Percentiles rank a stretch among this genome's conserved stretches.
Conservation (phyloP, 1,140 invertebrate genomes). For the Zaprionus tsacasi region DNA sequence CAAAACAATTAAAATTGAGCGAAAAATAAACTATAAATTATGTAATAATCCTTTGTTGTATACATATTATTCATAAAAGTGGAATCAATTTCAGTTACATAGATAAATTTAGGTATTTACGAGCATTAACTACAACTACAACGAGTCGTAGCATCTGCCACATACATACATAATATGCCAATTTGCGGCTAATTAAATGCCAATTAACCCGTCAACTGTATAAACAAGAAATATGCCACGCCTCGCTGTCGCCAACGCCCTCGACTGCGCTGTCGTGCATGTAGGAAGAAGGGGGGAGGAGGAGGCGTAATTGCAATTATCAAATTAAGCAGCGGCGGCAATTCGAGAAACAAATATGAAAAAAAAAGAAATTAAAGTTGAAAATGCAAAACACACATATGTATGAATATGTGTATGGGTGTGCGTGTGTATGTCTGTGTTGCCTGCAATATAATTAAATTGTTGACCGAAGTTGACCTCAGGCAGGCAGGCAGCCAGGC, state of each 20-base stretch:
- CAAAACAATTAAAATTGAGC: not conserved
- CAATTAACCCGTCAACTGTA: constrained; percentile 69
- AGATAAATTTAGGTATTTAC: not conserved
- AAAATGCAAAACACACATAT: constrained; percentile 48
- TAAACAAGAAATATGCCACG: constrained; percentile 39
- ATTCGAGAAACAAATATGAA: constrained; percentile 70
- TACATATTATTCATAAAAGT: not conserved
- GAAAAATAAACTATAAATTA: not conserved
- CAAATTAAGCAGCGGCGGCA: constrained; percentile 64
- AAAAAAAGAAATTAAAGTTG: constrained; percentile 27
- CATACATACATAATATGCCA: constrained; percentile 15
- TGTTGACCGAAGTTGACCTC: constrained; percentile 62
- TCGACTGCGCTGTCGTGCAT: constrained; percentile 22
- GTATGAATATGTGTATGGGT: not conserved
- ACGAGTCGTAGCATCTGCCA: not conserved
- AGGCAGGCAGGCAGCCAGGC: constrained; percentile 8
- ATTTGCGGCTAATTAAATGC: constrained; percentile 73
- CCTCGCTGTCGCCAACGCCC: not conserved
- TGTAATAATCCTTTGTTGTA: not conserved
- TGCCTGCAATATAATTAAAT: constrained; percentile 67
- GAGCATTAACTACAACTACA: not conserved
- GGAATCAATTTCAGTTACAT: not conserved
- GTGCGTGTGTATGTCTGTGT: constrained; percentile 4
- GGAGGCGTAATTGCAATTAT: constrained; percentile 69
- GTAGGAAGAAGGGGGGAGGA: too few relatives aligned